A percentile compares a stretch with the other conserved stretches of the same genome.
Conservation (phyloP, 2,113 vertebrate genomes). For the Amblyopsis rosae region DNA sequence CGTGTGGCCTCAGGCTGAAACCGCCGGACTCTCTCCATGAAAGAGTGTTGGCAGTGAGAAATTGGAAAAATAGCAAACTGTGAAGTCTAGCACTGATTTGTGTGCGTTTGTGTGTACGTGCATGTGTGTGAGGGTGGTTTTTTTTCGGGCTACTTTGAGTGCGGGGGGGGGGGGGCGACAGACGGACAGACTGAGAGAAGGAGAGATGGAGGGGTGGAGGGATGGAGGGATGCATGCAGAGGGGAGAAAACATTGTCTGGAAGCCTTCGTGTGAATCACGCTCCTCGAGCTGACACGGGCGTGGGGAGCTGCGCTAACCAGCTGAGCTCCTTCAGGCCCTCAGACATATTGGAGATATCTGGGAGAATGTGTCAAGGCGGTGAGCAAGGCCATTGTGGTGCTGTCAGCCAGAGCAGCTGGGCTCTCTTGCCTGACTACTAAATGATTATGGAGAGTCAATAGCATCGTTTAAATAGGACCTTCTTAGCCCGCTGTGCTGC, state of each 20-base stretch:
- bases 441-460: constrained; percentile 53
- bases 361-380: constrained; percentile 23
- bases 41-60: constrained; percentile 13
- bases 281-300: constrained; percentile 51
- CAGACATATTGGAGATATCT: constrained; percentile 26
- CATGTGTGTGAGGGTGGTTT: background rate
- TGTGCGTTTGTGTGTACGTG: background rate
- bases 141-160: constrained; percentile 14
- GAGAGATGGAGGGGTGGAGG: background rate
- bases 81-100: background rate
- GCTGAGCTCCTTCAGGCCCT: constrained; percentile 35
- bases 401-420: constrained; percentile 41
- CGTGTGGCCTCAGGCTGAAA: constrained; percentile 15
- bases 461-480: too few relatives aligned
- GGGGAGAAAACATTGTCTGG: constrained; percentile 12
- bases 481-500: too few relatives aligned
- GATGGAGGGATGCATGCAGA: background rate
- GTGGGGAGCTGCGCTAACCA: constrained; percentile 23
- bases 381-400: constrained; percentile 30
- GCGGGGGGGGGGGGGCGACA: background rate
- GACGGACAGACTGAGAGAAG: background rate
- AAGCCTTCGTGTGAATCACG: constrained; percentile 46
- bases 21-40: constrained; percentile 12
- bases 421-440: constrained; percentile 46
- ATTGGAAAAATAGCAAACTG: constrained; percentile 28